phyloP scores from a whole-genome alignment of 2,888 invertebrate species.

The Microctonus hyperodae region DNA sequence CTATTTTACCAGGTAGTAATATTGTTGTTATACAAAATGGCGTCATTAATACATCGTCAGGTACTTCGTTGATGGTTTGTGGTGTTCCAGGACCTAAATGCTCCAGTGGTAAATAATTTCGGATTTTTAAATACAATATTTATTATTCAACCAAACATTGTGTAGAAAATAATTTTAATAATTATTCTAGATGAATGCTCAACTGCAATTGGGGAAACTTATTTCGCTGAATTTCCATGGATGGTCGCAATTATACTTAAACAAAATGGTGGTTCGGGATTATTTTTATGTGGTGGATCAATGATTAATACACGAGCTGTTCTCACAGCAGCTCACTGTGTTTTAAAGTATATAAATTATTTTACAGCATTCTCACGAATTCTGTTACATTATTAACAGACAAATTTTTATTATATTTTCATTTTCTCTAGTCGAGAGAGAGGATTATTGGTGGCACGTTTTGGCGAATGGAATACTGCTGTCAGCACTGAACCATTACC shows the following conservation, averaged over 20 bases:
- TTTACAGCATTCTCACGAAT: too few relatives aligned
- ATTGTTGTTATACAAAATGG: conserved; percentile 18
- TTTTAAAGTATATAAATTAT: conserved; percentile 56
- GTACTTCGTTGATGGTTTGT: conserved; percentile 38
- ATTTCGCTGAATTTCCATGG: conserved; percentile 86
- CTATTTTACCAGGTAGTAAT: background rate
- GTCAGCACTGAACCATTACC: conserved; percentile 72
- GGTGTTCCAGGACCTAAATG: conserved; percentile 47
- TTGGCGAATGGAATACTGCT: conserved; percentile 84
- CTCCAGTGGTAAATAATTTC: conserved; percentile 40
- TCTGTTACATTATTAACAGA: background rate
- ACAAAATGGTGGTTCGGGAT: conserved; percentile 59
- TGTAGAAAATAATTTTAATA: background rate
- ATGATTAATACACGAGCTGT: conserved; percentile 78
- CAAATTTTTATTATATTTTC: background rate
- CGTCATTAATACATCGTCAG: conserved; percentile 14
- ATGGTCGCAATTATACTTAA: conserved; percentile 75
- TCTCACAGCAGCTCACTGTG: conserved; percentile 83
- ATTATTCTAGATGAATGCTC: conserved; percentile 47
- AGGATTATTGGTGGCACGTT: conserved; percentile 66
- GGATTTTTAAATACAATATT: background rate
- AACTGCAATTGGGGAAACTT: conserved; percentile 69
- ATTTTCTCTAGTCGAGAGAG: conserved; percentile 43
- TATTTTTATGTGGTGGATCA: conserved; percentile 81
- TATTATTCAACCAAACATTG: background rate